A percentile compares a stretch with the other conserved stretches of the same genome.
Evolutionary conservation across 1,140 invertebrate genomes (phyloP).

Genomic region (Geopemphigus sp.): DNA sequence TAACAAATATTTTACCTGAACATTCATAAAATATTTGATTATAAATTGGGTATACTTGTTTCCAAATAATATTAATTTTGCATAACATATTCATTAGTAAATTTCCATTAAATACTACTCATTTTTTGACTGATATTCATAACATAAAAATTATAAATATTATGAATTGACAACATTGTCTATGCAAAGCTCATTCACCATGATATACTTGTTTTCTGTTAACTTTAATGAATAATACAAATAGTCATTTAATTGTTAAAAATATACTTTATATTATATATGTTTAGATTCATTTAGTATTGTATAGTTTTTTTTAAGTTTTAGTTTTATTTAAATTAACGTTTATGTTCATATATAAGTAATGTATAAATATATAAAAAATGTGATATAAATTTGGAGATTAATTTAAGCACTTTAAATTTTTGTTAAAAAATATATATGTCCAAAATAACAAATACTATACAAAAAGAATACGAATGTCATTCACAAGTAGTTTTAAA

Average conservation of each 20-base stretch:
- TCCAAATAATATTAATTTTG: constrained; percentile 5
- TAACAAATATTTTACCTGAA: not conserved
- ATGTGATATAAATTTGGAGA: not conserved
- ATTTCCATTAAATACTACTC: not conserved
- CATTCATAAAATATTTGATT: not conserved
- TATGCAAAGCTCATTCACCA: not conserved
- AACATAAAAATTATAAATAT: not conserved
- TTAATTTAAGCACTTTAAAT: not conserved
- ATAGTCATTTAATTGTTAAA: not conserved
- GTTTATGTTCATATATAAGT: not conserved
- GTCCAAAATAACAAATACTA: not conserved
- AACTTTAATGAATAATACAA: not conserved
- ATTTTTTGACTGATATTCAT: not conserved
- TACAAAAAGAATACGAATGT: not conserved
- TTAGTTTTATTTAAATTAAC: not conserved
- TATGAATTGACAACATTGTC: not conserved
- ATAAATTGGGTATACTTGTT: not conserved
- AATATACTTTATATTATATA: not conserved
- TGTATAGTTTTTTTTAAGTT: not conserved
- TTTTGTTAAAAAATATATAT: not conserved
- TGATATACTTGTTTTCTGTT: not conserved
- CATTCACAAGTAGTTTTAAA: not conserved
- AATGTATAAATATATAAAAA: not conserved
- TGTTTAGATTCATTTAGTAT: not conserved
- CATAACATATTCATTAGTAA: not conserved